phyloP scores from a whole-genome alignment of 2,888 invertebrate genomes.

The Ichneumoninae sp. region DNA sequence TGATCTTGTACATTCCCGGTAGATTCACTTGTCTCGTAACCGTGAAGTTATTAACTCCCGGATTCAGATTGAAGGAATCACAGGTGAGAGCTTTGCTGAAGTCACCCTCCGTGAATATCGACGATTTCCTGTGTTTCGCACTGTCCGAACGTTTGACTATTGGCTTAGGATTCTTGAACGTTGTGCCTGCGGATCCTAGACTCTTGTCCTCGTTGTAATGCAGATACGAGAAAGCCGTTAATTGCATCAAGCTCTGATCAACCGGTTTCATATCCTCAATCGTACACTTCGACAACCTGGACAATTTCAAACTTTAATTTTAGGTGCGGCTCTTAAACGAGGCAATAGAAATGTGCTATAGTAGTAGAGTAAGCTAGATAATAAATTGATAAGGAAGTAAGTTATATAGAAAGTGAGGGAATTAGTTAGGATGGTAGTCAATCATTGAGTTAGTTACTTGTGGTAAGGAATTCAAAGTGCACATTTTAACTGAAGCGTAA shows the following conservation, averaged over 20 bases:
- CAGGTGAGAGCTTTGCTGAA: conserved; percentile 87
- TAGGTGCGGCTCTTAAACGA: background rate
- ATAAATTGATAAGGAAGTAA: background rate
- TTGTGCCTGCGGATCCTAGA: conserved; percentile 90
- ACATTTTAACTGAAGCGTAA: background rate
- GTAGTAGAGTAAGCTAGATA: background rate
- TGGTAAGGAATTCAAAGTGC: too few species aligned
- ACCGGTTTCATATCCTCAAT: conserved; percentile 87
- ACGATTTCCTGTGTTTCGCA: conserved; percentile 89
- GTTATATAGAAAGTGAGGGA: background rate
- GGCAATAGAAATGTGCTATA: background rate
- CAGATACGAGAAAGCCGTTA: conserved; percentile 89
- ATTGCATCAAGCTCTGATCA: conserved; percentile 86
- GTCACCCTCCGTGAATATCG: conserved; percentile 88
- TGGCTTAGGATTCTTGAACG: conserved; percentile 88
- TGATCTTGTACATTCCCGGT: conserved; percentile 90
- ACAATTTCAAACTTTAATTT: background rate
- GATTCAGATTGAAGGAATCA: conserved; percentile 86
- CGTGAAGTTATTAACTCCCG: conserved; percentile 88
- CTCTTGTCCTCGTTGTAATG: conserved; percentile 94
- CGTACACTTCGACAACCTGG: conserved; percentile 85
- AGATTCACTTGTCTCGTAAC: conserved; percentile 87
- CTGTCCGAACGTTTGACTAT: conserved; percentile 90
- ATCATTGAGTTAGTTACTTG: background rate
- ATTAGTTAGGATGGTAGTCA: background rate